Base-by-base conservation (phyloP, 2,888 invertebrate genomes). In the Epinotia bilunana region DNA sequence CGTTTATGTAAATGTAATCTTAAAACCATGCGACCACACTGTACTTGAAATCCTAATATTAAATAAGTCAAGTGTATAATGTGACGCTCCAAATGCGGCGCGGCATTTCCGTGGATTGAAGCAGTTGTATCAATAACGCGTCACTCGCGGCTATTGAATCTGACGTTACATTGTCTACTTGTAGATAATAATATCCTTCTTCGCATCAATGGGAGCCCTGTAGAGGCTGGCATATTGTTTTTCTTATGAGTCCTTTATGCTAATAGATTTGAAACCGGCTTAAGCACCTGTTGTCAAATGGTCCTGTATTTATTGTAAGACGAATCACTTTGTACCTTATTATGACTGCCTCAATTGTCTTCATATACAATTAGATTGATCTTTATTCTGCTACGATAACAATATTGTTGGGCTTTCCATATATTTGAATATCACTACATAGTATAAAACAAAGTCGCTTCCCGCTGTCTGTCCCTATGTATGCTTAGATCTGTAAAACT, bases 121-220 rank as follows among this genome's bases (percentile, higher is more conserved):
- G 61, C 74, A 74, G 53, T 71, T 74, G 74, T 74, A 65, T 74
- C 74, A 74, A 74, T 60, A 74, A 60, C 28, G 58, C 28, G 57
- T 57, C 39, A 60, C 68, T 58, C n/a, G 46, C 46, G 46, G 58
- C 69, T 69, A 69, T 69, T 69, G 69, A 53, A n/a, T n/a, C 7
- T 53, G 65, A 16, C 28, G 23, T 69, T 23, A 69, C 72, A 72
- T 58, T 72, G 64, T 46, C 46, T 72, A 46, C 58, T 69, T 60
- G 46, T 60, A 69, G 58, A 60, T 69, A 69, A 69, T 69, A 23
- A 46, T 68, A 57, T 68, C 68, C 69, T 69, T 28, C 58, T 69
- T 58, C 46, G n/a, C 46, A 69, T 58, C 58, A 46, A 28, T 69
- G 46, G 46, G 57, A 58, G 43, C 39, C 20, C n/a, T 33, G 18